Evolutionary conservation across 2,888 invertebrate species (phyloP).

Genomic region (Ditula angustiorana): DNA sequence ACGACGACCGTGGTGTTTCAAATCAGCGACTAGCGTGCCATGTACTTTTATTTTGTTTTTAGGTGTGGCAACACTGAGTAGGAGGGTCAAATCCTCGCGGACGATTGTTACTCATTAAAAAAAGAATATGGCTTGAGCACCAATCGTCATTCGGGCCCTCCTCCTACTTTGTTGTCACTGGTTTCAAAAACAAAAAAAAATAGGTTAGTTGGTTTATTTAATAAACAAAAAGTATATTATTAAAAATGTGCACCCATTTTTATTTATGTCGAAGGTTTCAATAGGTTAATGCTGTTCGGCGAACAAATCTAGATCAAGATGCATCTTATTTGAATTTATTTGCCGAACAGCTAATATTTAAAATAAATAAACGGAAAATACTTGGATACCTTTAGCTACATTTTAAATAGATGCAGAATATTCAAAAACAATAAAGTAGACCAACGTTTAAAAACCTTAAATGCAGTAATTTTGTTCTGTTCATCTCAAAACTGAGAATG

Average conservation of each 20-base stretch:
- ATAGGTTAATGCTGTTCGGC: conserved; percentile 24
- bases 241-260: conserved; percentile 42
- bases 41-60: conserved; percentile 71
- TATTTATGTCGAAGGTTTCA: conserved; percentile 36
- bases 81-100: conserved; percentile 64
- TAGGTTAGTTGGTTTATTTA: conserved; percentile 41
- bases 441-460: not conserved
- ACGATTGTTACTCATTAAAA: conserved; percentile 72
- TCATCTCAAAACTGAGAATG: not conserved
- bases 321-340: conserved; percentile 20
- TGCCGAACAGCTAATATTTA: conserved; percentile 28
- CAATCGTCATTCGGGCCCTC: conserved; percentile 71
- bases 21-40: conserved; percentile 82
- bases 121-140: conserved; percentile 58
- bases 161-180: conserved; percentile 83
- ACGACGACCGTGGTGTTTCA: conserved; percentile 81
- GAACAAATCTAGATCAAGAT: conserved; percentile 13
- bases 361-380: conserved; percentile 15
- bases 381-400: conserved; percentile 28
- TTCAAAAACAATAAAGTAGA: not conserved
- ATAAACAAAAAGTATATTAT: conserved; percentile 46
- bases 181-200: conserved; percentile 58
- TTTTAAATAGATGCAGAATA: conserved; percentile 4
- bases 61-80: conserved; percentile 79
- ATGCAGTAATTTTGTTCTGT: not conserved